Base-by-base conservation (phyloP, 2,888 invertebrate genomes). In the Blera fallax region DNA sequence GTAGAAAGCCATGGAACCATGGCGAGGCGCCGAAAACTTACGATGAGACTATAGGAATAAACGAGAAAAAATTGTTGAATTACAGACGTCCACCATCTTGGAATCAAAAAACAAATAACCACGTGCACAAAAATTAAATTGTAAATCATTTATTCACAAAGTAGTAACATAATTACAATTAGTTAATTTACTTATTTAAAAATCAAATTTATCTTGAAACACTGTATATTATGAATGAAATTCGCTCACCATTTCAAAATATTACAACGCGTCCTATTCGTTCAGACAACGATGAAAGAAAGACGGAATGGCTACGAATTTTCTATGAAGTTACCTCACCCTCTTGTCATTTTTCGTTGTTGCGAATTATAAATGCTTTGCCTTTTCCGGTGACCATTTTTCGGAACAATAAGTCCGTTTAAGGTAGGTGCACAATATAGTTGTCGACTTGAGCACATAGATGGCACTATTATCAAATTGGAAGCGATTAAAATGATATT, bases 1-100 rank as follows among this genome's bases (percentile, higher is more conserved):
- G 93, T 99, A 97, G 95, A 99, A 99, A 89, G 99, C 99, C 97
- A 99, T 98, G 74, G 99, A 99, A 90, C 99, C 99, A 95, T 99
- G 99, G 89, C 99, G 97, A 90, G 99, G 99, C 52, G 99, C 99
- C 92, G 98, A 99, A 93, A 99, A 99, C 93, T 99, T 99, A 92
- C 99, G 96, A 94, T 99, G 99, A 94, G 99, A 99, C 99, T 99
- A 93, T 88, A 95, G 93, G 88, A 2, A 65, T 73, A 80, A 73
- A 43, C 10, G 45, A 83, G 18, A 80, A 27, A 58, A 77, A 76
- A 67, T 69, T 80, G 11, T n/a, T 32, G 0, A 64, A 40, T 16
- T 56, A 24, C 24, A 52, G 18, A 54, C 45, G 21, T 52, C 24
- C 10, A 37, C 65, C 62, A 73, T 62, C 18, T 65, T 18, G 8